Percentiles rank a stretch among this genome's conserved stretches.
Evolutionary conservation across 1,140 invertebrate genomes (phyloP).

Genomic region (Drosophila varians): DNA sequence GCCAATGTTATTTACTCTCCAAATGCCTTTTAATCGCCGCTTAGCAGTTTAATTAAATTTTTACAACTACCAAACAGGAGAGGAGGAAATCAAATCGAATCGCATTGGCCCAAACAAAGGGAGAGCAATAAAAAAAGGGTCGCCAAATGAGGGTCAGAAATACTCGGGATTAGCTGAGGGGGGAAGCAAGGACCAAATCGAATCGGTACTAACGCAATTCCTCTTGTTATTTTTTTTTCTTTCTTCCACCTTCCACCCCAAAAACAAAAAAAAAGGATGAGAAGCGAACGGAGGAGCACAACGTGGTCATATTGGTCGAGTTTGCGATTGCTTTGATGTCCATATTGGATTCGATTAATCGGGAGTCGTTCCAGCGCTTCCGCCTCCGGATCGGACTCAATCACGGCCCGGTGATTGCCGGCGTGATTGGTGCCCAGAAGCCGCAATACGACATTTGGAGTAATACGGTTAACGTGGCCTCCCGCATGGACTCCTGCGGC

Average conservation of each 20-base stretch:
- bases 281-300: constrained; percentile 91
- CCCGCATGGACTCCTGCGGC: constrained; percentile 98
- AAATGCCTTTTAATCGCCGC: constrained; percentile 64
- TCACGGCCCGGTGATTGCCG: constrained; percentile 97
- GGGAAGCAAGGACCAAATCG: constrained; percentile 50
- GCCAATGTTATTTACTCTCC: constrained; percentile 61
- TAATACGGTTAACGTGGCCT: constrained; percentile 98
- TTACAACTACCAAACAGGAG: constrained; percentile 42
- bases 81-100: constrained; percentile 60
- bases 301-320: constrained; percentile 95
- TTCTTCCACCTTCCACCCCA: constrained; percentile 9
- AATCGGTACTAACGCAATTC: constrained; percentile 52
- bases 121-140: constrained; percentile 44
- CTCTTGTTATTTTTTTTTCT: constrained; percentile 14
- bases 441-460: constrained; percentile 99
- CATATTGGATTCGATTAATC: constrained; percentile 96
- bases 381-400: constrained; percentile 96
- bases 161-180: constrained; percentile 47
- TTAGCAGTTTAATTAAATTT: constrained; percentile 76
- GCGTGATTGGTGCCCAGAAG: constrained; percentile 97
- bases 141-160: constrained; percentile 57
- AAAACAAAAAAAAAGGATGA: too few species aligned
- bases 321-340: constrained; percentile 96
- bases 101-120: constrained; percentile 42
- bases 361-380: constrained; percentile 98